A percentile compares a stretch with the other conserved stretches of the same genome.
Conservation (phyloP, 2,888 invertebrate genomes). For the Catocala sponsa region DNA sequence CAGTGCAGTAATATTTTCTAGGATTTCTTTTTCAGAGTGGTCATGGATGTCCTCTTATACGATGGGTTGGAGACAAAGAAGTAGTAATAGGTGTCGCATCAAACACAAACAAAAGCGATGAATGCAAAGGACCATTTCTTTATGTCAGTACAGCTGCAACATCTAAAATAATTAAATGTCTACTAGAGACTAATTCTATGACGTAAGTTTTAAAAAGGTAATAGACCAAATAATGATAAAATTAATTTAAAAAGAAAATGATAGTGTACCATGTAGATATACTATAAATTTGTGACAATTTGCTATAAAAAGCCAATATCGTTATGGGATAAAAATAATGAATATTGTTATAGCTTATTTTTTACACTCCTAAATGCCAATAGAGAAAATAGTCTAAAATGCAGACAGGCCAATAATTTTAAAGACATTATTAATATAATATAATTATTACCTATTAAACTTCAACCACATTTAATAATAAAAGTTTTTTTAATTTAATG, state of each 20-base stretch:
- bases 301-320: too few relatives aligned
- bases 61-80: slow-evolving; percentile 21
- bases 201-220: slow-evolving; percentile 22
- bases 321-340: too few relatives aligned
- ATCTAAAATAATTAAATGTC: slow-evolving; percentile 31
- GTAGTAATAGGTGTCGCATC: slow-evolving; percentile 34
- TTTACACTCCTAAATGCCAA: too few relatives aligned
- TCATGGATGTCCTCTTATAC: slow-evolving; percentile 34
- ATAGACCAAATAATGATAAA: not conserved
- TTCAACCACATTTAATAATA: not conserved
- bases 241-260: too few relatives aligned
- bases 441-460: not conserved
- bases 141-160: slow-evolving; percentile 37
- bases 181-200: slow-evolving; percentile 18
- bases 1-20: too few relatives aligned
- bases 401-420: too few relatives aligned
- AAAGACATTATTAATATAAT: too few relatives aligned
- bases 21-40: slow-evolving; percentile 26
- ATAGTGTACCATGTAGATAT: too few relatives aligned
- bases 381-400: too few relatives aligned
- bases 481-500: too few relatives aligned
- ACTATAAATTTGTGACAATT: too few relatives aligned
- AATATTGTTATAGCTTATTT: too few relatives aligned
- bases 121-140: slow-evolving; percentile 28
- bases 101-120: slow-evolving; percentile 22